Conservation (phyloP, 2,888 invertebrate genomes). For the Crioceris asparagi region DNA sequence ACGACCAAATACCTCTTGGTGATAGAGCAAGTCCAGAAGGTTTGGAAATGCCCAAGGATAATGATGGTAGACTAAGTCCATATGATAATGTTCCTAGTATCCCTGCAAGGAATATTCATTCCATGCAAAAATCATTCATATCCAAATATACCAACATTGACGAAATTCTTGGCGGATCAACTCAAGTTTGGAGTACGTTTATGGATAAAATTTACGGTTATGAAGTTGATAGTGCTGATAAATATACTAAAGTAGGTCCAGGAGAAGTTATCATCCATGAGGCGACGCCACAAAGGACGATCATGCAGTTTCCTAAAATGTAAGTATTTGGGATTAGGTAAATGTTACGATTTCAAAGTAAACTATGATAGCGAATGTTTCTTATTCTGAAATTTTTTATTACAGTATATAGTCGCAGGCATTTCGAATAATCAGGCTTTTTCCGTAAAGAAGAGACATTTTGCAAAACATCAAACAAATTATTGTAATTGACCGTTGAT, state of each 20-base stretch:
- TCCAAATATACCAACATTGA: slow-evolving; percentile 81
- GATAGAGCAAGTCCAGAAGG: slow-evolving; percentile 75
- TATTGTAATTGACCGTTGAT: no score
- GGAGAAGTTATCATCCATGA: slow-evolving; percentile 62
- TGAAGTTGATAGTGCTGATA: slow-evolving; percentile 29
- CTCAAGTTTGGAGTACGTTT: slow-evolving; percentile 52
- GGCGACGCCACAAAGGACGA: slow-evolving; percentile 58
- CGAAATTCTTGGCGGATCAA: slow-evolving; percentile 65
- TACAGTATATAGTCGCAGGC: no score
- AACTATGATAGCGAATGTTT: no score
- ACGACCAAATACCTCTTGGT: slow-evolving; percentile 46
- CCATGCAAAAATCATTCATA: slow-evolving; percentile 54
- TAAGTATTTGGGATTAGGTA: slow-evolving; percentile 24
- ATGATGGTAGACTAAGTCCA: slow-evolving; percentile 48
- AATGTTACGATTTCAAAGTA: neutral
- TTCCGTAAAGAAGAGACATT: no score
- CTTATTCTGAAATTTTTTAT: no score
- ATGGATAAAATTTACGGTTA: slow-evolving; percentile 45
- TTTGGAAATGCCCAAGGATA: slow-evolving; percentile 43
- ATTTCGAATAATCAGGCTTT: no score
- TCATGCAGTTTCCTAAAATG: slow-evolving; percentile 43
- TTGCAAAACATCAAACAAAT: no score
- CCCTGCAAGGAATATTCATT: slow-evolving; percentile 20
- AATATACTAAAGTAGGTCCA: slow-evolving; percentile 64
- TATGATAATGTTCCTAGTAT: slow-evolving; percentile 54